Evolutionary conservation across 2,888 invertebrate species (phyloP), one percentile per base, ranked within the genome.

Genomic region (Tromatobia lineatoria): DNA sequence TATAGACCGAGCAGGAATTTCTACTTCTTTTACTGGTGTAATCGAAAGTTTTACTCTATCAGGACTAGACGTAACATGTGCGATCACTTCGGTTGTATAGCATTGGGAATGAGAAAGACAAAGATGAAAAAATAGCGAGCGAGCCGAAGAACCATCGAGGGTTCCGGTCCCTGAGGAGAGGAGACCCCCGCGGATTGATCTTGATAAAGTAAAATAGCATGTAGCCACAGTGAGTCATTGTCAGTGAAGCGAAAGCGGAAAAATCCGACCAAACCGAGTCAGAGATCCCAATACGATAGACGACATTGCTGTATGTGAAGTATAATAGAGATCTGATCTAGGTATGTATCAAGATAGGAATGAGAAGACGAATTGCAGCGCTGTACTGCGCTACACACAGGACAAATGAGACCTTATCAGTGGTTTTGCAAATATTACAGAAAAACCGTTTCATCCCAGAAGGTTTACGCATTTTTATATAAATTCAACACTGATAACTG

Each of bases 201-300:
- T 82, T 87, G 85, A 87, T 87, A 84, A 84, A 87, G 87, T 84
- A 82, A 87, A 87, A 87, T 87, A 85, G 79, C 85, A 70, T 84
- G 80, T 79, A 84, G 64, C 66, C 78, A 20, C 80, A 52, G 85
- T 87, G 87, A 85, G 80, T 87, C 87, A 87, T 87, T 87, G 85
- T 82, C 73, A 79, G 80, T 66, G 54, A 64, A 59, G 61, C 59
- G 75, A 79, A 70, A 78, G 54, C 78, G 70, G 73, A 82, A 80
- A 85, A 78, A 70, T 64, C 57, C 70, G 73, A 80, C 70, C 74
- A 70, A 78, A 84, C 73, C 79, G 64, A 74, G 52, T 70, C 73
- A 54, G 66, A 75, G 80, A 85, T 85, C 79, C 80, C 84, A 69
- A 66, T 71, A 52, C 38, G 52, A 70, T 83, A 59, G 4, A 10